A percentile compares a stretch with the other conserved stretches of the same genome.
Evolutionary conservation across 2,888 invertebrate genomes (phyloP).

Genomic region (Dryocosmus kuriphilus): DNA sequence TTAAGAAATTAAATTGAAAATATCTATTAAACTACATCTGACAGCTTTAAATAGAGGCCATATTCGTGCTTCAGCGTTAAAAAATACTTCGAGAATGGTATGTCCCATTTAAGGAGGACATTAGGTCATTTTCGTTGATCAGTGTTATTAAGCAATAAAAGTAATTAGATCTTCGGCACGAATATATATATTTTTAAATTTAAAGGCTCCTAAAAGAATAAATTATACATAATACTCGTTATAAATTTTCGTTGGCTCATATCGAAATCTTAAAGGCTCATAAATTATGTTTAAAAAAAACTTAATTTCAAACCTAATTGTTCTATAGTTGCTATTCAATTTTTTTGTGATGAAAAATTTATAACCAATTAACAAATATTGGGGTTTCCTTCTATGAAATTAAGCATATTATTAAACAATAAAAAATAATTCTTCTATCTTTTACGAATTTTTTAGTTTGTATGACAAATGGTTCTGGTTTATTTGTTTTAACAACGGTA

Average conservation of each 20-base stretch:
- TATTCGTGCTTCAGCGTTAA: no score
- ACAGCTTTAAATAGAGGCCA: no score
- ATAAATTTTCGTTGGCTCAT: not conserved
- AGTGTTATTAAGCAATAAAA: no score
- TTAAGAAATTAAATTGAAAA: no score
- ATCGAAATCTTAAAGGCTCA: not conserved
- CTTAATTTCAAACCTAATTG: not conserved
- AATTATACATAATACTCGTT: no score
- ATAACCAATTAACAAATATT: not conserved
- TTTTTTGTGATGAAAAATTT: no score
- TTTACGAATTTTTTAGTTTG: not conserved
- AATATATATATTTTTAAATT: not conserved
- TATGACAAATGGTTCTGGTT: slow-evolving; percentile 33
- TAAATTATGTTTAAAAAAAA: not conserved
- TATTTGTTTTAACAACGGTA: slow-evolving; percentile 24
- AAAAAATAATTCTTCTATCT: slow-evolving; percentile 1
- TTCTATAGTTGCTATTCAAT: no score
- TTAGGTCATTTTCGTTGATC: no score
- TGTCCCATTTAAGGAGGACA: no score
- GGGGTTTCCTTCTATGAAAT: not conserved
- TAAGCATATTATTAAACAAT: not conserved
- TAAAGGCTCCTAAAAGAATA: not conserved
- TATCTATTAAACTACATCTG: no score
- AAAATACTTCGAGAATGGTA: no score
- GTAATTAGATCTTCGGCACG: no score